These are phyloP conservation scores for Alosa sapidissima DNA, from an alignment of 2,797 vertebrate species.

Conservation along the genomic window DNA sequence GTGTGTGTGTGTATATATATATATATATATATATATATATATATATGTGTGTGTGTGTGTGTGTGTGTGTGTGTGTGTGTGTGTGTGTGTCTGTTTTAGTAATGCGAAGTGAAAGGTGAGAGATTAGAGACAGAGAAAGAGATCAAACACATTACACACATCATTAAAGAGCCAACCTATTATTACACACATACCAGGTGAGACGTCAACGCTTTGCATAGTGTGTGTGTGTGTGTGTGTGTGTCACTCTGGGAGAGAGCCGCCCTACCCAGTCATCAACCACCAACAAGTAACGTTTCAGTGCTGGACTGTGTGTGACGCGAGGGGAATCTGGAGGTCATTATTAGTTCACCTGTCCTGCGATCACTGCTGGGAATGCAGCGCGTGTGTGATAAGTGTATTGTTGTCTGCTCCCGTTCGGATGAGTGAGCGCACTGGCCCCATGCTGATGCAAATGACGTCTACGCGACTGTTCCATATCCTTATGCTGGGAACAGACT, in stretches of 20 bases:
- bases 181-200: constrained; percentile 74
- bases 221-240: not conserved
- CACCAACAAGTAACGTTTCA: not conserved
- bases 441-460: not conserved
- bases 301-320: not conserved
- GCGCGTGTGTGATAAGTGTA: not conserved
- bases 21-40: no score
- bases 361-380: not conserved
- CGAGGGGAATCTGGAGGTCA: not conserved
- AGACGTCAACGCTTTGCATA: constrained; percentile 63
- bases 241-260: not conserved
- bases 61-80: not conserved
- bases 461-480: not conserved
- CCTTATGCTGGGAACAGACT: not conserved
- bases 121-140: constrained; percentile 72
- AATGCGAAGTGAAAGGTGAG: constrained; percentile 63
- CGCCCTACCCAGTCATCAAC: not conserved
- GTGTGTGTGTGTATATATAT: not conserved
- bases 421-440: not conserved
- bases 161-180: constrained; percentile 73
- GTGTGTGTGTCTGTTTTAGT: constrained; percentile 56
- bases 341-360: not conserved
- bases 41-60: not conserved
- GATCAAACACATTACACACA: constrained; percentile 67
- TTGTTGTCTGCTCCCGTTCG: not conserved